A percentile compares a stretch with the other conserved stretches of the same genome.
Conservation (phyloP, 2,113 vertebrate genomes). For the Indicator maculatus region DNA sequence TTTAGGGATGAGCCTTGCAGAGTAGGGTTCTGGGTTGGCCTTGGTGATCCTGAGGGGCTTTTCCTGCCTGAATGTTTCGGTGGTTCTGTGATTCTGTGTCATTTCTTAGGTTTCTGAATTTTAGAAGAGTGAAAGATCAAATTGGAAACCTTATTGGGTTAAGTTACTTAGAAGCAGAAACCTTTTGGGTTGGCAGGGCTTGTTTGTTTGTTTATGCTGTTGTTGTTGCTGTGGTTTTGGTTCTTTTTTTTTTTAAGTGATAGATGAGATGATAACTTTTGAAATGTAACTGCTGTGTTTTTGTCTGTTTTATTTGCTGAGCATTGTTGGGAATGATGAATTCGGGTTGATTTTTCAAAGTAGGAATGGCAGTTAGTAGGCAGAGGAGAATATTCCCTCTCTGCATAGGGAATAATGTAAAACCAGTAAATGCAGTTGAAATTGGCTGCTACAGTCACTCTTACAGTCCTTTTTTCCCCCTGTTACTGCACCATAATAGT, state of each 20-base stretch:
- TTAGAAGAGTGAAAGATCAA: neutral
- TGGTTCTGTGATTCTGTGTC: no score
- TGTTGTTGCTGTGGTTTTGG: no score
- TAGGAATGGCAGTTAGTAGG: no score
- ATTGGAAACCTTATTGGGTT: neutral
- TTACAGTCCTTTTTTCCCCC: neutral
- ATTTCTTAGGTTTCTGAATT: neutral
- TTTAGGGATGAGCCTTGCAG: no score
- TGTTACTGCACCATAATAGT: neutral
- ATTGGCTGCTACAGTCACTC: neutral
- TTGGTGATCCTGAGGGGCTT: no score
- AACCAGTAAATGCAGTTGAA: neutral
- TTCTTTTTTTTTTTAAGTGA: neutral
- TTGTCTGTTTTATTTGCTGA: neutral
- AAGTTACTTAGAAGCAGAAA: neutral
- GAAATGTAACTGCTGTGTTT: neutral
- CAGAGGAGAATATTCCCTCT: neutral
- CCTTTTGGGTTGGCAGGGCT: neutral
- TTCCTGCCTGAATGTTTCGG: no score
- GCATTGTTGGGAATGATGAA: neutral
- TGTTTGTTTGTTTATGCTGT: no score
- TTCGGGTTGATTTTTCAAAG: neutral
- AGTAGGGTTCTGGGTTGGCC: no score
- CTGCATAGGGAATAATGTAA: neutral
- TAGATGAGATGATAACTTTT: neutral